Evolutionary conservation across 2,113 vertebrate species (phyloP).

Genomic region (Nansenia antarctica): DNA sequence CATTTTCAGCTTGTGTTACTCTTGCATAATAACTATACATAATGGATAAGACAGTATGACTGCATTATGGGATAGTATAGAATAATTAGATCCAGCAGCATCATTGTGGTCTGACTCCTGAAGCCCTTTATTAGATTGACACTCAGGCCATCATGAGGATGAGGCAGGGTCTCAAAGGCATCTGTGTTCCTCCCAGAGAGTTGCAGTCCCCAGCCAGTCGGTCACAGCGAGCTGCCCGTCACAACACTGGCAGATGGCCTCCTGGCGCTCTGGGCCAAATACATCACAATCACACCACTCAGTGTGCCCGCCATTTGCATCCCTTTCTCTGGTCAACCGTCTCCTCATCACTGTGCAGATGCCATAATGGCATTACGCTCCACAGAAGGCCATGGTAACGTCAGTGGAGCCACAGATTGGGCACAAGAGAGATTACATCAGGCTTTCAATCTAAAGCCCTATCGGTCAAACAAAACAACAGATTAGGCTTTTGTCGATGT

Average conservation of each 20-base stretch:
- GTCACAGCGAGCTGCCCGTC: constrained; percentile 31
- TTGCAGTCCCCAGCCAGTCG: constrained; percentile 28
- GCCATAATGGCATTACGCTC: background rate
- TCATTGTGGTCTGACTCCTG: constrained; percentile 27
- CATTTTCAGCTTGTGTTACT: background rate
- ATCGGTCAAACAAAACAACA: background rate
- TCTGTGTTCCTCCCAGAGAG: constrained; percentile 40
- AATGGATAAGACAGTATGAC: background rate
- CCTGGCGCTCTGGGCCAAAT: constrained; percentile 29
- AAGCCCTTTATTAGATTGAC: constrained; percentile 23
- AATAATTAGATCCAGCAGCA: background rate
- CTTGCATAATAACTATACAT: background rate
- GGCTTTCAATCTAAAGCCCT: background rate
- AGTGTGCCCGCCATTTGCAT: constrained; percentile 39
- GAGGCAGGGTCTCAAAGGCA: constrained; percentile 26
- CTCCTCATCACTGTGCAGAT: background rate
- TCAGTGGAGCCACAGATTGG: background rate
- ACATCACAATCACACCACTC: constrained; percentile 51
- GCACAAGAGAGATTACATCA: background rate
- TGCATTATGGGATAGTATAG: background rate
- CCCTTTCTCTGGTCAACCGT: constrained; percentile 1
- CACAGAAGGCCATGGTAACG: constrained; percentile 6
- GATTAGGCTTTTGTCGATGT: background rate
- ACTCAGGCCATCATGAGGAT: constrained; percentile 1
- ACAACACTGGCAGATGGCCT: constrained; percentile 60